Evolutionary conservation across 2,888 invertebrate genomes (phyloP).

Genomic region (Tenodera sinensis): DNA sequence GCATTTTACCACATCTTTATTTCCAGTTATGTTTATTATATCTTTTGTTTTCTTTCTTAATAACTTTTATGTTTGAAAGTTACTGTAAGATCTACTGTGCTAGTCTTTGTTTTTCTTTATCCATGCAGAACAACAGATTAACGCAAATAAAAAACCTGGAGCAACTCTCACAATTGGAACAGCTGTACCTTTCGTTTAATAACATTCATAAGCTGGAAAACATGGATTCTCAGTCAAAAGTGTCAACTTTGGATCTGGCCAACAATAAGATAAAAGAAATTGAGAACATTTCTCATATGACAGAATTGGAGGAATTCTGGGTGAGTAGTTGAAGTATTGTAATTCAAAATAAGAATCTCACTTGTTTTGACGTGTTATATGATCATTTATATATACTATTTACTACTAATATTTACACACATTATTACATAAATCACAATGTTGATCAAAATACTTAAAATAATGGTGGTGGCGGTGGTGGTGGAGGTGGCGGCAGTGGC

Average conservation of each 20-base stretch:
- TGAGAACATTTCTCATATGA: slow-evolving; percentile 72
- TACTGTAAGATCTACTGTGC: not conserved
- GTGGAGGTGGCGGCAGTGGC: no score
- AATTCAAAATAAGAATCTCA: no score
- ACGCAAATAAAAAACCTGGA: slow-evolving; percentile 82
- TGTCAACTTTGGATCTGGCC: slow-evolving; percentile 88
- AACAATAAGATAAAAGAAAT: slow-evolving; percentile 79
- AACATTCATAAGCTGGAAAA: slow-evolving; percentile 78
- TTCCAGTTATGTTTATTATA: no score
- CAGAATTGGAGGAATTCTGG: slow-evolving; percentile 91
- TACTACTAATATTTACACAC: no score
- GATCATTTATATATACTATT: no score
- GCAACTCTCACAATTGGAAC: slow-evolving; percentile 67
- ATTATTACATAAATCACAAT: no score
- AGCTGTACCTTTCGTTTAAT: slow-evolving; percentile 92
- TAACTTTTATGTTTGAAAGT: not conserved
- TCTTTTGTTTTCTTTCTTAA: not conserved
- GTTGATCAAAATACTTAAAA: no score
- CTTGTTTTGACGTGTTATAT: no score
- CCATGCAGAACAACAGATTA: slow-evolving; percentile 73
- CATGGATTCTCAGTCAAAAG: slow-evolving; percentile 59
- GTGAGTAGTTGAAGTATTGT: slow-evolving; percentile 50
- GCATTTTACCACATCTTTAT: no score
- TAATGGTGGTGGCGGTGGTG: rapidly evolving
- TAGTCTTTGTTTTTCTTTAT: not conserved